Evolutionary conservation across 2,888 invertebrate species (phyloP), one percentile per base, ranked within the genome.

Genomic region (Brachycybe producta): DNA sequence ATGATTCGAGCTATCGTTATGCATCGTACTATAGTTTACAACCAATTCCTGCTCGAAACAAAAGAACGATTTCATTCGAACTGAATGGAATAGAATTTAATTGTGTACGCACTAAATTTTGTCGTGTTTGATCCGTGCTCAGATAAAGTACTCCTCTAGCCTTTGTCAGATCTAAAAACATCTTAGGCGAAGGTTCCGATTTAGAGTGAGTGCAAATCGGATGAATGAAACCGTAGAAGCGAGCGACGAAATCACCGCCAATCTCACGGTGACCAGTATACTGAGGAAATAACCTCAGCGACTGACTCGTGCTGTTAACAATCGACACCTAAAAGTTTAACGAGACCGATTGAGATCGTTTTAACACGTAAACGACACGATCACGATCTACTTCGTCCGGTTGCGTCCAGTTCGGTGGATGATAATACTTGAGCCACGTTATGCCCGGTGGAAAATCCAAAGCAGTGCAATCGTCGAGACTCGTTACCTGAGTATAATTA

Each of bases 361-460:
- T n/a, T n/a, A n/a, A n/a, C n/a, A n/a, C n/a, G n/a, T n/a, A n/a
- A n/a, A n/a, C n/a, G n/a, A n/a, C n/a, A n/a, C n/a, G n/a, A n/a
- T n/a, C n/a, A n/a, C n/a, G 34, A 62, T 59, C 59, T 57, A 73
- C 90, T 55, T 78, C 80, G 63, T 94, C 94, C 0, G 94, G 94
- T 62, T 88, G 85, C 27, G 80, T 78, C 65, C 79, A 79, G 66
- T 94, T 86, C 0, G 84, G 81, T 0, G 91, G 91, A 64, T 84
- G 81, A 59, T 84, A 79, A 66, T 91, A 92, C 59, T 85, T 80
- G 23, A 90, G 73, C 59, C 86, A 87, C 0, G 90, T 91, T 2
- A 92, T 72, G 0, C 92, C 94, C 0, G 92, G 88, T 23, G 88
- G 74, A 56, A 79, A 79, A 54, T 70, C 68, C 26, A 64, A 61